phyloP scores from a whole-genome alignment of 2,888 invertebrate genomes.

The Apamea crenata region DNA sequence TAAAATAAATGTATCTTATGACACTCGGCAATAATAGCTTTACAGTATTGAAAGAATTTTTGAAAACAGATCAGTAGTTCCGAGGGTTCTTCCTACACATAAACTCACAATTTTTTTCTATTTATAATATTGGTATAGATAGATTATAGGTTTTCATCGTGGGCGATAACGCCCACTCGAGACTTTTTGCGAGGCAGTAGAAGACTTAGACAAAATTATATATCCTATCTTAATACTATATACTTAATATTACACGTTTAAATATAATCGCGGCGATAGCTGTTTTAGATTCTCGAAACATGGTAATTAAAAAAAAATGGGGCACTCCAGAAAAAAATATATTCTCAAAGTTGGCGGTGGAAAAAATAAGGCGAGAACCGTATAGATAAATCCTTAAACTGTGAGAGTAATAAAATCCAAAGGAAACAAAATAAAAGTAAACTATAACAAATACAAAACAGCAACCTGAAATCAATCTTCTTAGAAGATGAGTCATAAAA shows the following conservation, averaged over 20 bases:
- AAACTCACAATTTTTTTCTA: not conserved
- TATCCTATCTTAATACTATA: too few relatives aligned
- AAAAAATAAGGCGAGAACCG: too few relatives aligned
- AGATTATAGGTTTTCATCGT: too few relatives aligned
- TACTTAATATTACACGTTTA: too few relatives aligned
- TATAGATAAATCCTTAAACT: not conserved
- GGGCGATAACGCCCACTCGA: too few relatives aligned
- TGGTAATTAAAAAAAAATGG: too few relatives aligned
- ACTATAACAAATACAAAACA: slow-evolving; percentile 23
- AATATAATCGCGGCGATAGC: too few relatives aligned
- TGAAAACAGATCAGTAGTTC: not conserved
- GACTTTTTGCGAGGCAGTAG: too few relatives aligned
- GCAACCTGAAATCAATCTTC: not conserved
- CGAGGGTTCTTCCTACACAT: not conserved
- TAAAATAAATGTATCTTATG: not conserved
- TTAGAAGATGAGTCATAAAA: slow-evolving; percentile 29
- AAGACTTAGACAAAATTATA: too few relatives aligned
- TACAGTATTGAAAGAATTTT: not conserved
- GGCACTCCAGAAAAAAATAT: too few relatives aligned
- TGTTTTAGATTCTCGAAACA: too few relatives aligned
- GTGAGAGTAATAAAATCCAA: not conserved
- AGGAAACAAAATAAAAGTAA: not conserved
- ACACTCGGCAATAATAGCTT: not conserved
- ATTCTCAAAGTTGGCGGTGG: too few relatives aligned
- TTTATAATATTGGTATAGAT: not conserved